Percentiles rank a stretch among this genome's conserved stretches.
Conservation (phyloP, 2,797 vertebrate species). For the Podarcis lilfordi region DNA sequence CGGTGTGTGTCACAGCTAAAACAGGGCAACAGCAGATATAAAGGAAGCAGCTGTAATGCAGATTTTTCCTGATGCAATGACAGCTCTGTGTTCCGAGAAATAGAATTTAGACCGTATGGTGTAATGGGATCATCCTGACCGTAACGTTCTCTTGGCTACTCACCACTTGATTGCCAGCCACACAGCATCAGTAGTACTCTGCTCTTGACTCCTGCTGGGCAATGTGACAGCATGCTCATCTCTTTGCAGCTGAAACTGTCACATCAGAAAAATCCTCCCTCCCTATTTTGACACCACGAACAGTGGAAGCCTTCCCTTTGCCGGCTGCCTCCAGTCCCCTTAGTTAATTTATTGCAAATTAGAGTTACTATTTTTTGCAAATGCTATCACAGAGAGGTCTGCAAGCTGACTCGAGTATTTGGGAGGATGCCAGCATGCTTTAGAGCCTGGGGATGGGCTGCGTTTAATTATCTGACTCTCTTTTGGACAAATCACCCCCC, state of each 20-base stretch:
- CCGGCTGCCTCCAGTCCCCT: not conserved
- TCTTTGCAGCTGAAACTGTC: conserved; percentile 11
- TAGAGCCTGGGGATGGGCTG: not conserved
- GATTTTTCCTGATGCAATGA: not conserved
- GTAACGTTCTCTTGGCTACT: not conserved
- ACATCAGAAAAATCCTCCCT: conserved; percentile 5
- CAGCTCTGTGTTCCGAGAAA: not conserved
- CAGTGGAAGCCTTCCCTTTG: not conserved
- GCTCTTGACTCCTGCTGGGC: not conserved
- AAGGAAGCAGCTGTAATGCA: not conserved
- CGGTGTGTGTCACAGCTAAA: not conserved
- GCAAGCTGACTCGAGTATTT: conserved; percentile 24
- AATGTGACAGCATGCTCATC: conserved; percentile 20
- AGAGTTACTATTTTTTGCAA: not conserved
- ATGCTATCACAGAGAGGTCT: not conserved
- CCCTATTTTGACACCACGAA: not conserved
- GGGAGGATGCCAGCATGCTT: not conserved
- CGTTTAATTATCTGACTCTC: not conserved
- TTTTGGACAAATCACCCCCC: not conserved
- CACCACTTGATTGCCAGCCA: not conserved
- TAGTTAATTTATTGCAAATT: conserved; percentile 37
- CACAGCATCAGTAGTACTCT: not conserved
- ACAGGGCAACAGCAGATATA: not conserved
- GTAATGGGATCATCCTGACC: not conserved
- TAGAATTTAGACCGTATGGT: not conserved